Percentiles rank a stretch among this genome's conserved stretches.
These are phyloP conservation scores for Paraescarpia echinospica DNA, from an alignment of 1,140 invertebrate species.

Conservation along the genomic window DNA sequence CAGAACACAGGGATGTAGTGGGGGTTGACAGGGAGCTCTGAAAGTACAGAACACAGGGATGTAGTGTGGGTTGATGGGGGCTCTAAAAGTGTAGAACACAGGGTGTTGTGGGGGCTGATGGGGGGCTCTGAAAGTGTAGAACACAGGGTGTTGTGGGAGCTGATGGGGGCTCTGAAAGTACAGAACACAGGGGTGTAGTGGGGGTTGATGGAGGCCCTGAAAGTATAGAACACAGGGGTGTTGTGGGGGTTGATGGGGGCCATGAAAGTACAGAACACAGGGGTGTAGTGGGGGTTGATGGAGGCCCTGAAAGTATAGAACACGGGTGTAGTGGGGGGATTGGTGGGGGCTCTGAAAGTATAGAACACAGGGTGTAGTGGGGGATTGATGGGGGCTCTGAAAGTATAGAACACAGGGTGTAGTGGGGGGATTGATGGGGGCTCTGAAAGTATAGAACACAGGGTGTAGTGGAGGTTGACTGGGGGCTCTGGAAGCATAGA, in stretches of 20 bases:
- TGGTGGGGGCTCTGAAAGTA: neutral
- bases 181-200: neutral
- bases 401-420: neutral
- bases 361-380: neutral
- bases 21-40: neutral
- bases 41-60: neutral
- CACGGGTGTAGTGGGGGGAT: neutral
- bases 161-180: slow-evolving; percentile 36
- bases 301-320: neutral
- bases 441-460: neutral
- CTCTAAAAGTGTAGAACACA: slow-evolving; percentile 1
- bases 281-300: neutral
- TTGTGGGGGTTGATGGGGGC: neutral
- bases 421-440: neutral
- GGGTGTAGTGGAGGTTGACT: neutral
- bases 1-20: neutral
- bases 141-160: slow-evolving; percentile 27
- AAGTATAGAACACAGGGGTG: neutral
- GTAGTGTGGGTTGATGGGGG: neutral
- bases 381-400: neutral
- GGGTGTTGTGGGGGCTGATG: slow-evolving; percentile 32
- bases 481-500: neutral
- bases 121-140: neutral
- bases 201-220: neutral
- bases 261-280: neutral